phyloP scores from a whole-genome alignment of 2,797 vertebrate genomes.

The Macropus fuliginosus region DNA sequence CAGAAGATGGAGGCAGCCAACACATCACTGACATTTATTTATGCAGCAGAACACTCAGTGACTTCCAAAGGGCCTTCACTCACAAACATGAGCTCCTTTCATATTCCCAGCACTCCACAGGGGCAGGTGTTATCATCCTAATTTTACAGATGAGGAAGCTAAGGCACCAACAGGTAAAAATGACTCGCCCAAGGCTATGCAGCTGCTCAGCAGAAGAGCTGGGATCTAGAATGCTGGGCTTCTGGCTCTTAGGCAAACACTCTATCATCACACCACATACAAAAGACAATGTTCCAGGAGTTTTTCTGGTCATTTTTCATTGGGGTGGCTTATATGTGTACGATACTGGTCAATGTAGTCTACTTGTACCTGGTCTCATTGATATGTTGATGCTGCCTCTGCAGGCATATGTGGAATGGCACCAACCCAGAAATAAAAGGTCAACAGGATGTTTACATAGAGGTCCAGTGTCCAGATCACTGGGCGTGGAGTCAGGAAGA shows the following conservation, averaged over 20 bases:
- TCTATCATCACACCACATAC: not conserved
- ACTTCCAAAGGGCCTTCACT: not conserved
- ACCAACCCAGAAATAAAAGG: constrained; percentile 21
- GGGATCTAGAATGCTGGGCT: not conserved
- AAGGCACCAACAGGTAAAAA: not conserved
- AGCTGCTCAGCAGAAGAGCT: not conserved
- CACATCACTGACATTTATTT: not conserved
- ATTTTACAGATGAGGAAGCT: not conserved
- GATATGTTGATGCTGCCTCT: not conserved
- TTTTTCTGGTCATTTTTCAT: constrained; percentile 3
- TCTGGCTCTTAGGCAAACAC: not conserved
- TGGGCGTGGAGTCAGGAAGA: too few relatives aligned
- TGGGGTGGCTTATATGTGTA: not conserved
- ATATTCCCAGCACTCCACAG: not conserved
- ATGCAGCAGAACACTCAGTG: not conserved
- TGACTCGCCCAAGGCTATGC: not conserved
- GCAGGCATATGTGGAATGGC: not conserved
- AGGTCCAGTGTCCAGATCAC: not conserved
- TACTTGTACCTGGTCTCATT: not conserved
- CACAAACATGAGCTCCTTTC: not conserved
- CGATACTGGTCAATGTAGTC: not conserved
- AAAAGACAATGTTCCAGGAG: not conserved
- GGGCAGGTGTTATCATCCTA: not conserved
- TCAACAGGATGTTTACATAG: not conserved
- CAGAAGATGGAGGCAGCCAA: not conserved